Evolutionary conservation across 2,113 vertebrate genomes (phyloP).

Genomic region (Grallaria varia): DNA sequence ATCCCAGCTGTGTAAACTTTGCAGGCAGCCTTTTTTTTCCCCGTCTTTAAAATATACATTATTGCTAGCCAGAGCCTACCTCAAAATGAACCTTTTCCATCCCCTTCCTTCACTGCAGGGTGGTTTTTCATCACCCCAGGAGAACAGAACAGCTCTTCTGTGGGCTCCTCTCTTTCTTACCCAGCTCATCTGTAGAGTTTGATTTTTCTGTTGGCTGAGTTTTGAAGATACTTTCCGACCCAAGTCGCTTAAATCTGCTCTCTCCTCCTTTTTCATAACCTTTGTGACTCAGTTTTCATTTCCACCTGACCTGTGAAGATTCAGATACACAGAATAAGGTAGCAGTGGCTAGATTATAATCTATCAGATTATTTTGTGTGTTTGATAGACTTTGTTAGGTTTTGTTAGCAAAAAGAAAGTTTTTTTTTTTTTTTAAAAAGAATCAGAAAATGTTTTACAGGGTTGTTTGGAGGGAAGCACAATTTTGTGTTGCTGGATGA

Average conservation of each 20-base stretch:
- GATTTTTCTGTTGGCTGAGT: background rate
- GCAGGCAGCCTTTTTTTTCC: background rate
- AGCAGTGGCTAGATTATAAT: background rate
- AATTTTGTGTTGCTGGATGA: background rate
- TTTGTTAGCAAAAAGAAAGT: background rate
- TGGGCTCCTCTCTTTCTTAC: background rate
- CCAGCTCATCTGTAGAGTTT: background rate
- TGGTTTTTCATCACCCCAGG: background rate
- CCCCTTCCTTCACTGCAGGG: background rate
- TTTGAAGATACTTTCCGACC: background rate
- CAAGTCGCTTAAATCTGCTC: background rate
- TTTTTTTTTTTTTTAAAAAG: background rate
- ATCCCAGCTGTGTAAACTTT: conserved; percentile 42
- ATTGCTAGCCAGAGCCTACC: background rate
- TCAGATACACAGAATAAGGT: background rate
- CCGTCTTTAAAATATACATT: background rate
- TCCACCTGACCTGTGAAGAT: background rate
- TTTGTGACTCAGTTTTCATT: background rate
- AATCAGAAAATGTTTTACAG: background rate
- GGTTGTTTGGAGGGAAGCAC: background rate
- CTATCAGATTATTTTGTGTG: background rate
- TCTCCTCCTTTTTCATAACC: background rate
- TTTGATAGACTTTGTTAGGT: background rate
- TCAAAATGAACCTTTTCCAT: background rate
- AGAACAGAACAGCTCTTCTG: background rate